Evolutionary conservation across 1,140 invertebrate genomes (phyloP), one percentile per base, ranked within the genome.

Genomic region (Protaetia brevitarsis): DNA sequence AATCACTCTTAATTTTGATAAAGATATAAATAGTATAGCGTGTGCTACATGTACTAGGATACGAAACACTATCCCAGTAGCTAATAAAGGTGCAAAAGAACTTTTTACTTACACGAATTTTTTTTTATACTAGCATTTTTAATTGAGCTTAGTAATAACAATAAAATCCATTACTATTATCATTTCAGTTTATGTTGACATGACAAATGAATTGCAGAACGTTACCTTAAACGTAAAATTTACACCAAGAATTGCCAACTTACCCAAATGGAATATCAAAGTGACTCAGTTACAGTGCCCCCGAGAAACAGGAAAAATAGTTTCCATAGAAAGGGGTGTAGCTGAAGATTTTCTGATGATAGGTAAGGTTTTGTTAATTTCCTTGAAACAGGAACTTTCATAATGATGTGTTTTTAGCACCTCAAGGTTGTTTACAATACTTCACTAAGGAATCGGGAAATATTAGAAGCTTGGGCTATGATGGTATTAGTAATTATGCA

Each of bases 261-360:
- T 21, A 56, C 51, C 51, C 0, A 23, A 19, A 6, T 56, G 51
- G 51, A 56, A 56, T 56, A 56, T 56, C 10, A 56, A 56, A 56
- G 26, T 56, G 5, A 56, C 51, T 3, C 51, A 56, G 26, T 19
- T 56, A 21, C 19, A 56, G 23, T 56, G 51, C 3, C 51, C 51
- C 0, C 16, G 13, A 56, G 19, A 13, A 13, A 27, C 16, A 0
- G 16, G 11, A 1, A 21, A 23, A 6, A 19, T 56, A 19, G 19
- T 23, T 56, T 23, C 16, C 0, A 56, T 56, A 4, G 51, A 56
- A 19, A 56, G 26, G 8, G 51, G 26, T 3, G 16, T 56, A 3
- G 51, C 26, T 10, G 16, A 56, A 6, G 51, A 56, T 56, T 56
- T 37, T 37, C 34, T 37, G 34, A 37, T 37, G 34, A 37, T 37